Percentiles rank a stretch among this genome's conserved stretches.
phyloP scores from a whole-genome alignment of 2,113 vertebrate species.

The Hystrix cristata region DNA sequence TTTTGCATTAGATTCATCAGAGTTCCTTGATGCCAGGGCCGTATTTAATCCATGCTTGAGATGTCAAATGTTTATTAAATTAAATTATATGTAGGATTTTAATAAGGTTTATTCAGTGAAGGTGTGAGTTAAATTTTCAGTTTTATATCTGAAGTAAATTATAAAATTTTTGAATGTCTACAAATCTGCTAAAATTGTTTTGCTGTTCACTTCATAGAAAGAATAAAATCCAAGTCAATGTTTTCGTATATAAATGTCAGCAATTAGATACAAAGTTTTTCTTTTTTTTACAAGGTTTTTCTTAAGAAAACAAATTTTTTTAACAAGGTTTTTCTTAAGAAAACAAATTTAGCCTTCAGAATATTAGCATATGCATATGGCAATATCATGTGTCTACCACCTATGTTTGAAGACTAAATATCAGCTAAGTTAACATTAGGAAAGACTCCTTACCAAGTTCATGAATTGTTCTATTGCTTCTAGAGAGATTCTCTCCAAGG shows the following conservation, averaged over 20 bases:
- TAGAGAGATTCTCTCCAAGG: background rate
- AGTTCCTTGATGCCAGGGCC: background rate
- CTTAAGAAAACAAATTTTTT: background rate
- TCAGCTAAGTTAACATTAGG: background rate
- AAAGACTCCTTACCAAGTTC: background rate
- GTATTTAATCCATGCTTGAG: conserved; percentile 42
- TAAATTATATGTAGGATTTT: background rate
- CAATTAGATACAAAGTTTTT: background rate
- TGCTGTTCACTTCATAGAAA: conserved; percentile 35
- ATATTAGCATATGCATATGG: background rate
- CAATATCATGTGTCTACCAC: background rate
- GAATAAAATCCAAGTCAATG: background rate
- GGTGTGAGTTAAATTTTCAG: background rate
- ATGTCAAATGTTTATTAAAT: background rate
- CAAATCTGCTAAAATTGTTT: conserved; percentile 45
- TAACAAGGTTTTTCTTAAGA: background rate
- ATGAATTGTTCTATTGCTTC: conserved; percentile 14
- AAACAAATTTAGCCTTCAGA: background rate
- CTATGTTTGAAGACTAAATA: background rate
- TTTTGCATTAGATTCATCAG: background rate
- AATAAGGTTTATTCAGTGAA: conserved; percentile 42
- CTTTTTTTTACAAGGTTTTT: background rate
- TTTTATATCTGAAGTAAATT: conserved; percentile 38
- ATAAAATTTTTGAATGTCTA: conserved; percentile 20
- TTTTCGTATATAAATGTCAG: conserved; percentile 48